Conservation (phyloP, 2,797 vertebrate species). For the Melanogrammus aeglefinus region DNA sequence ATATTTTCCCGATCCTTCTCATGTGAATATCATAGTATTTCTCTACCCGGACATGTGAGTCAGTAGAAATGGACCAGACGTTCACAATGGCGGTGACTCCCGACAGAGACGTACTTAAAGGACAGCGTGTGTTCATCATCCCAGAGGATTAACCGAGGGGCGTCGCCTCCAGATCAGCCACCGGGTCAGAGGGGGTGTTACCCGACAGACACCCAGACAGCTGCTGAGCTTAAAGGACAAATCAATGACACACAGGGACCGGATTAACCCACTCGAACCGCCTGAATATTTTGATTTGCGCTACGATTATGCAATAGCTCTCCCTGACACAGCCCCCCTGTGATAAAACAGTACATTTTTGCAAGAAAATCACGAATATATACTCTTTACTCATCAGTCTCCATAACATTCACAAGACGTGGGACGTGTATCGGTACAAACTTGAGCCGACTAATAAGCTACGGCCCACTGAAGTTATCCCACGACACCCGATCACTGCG, state of each 20-base stretch:
- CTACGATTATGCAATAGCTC: conserved; percentile 49
- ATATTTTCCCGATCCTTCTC: not conserved
- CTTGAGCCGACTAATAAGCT: not conserved
- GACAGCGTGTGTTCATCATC: not conserved
- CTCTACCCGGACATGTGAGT: not conserved
- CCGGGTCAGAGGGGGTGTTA: not conserved
- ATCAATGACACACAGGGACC: conserved; percentile 52
- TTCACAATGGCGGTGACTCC: no score
- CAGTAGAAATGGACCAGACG: not conserved
- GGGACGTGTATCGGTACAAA: not conserved
- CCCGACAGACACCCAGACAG: conserved; percentile 28
- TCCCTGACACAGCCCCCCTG: conserved; percentile 1
- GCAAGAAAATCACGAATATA: not conserved
- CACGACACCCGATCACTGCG: not conserved
- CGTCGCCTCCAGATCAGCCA: no score
- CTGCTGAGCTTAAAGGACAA: conserved; percentile 50
- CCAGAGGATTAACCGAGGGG: no score
- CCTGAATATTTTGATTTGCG: conserved; percentile 52
- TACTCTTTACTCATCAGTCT: not conserved
- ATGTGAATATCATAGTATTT: not conserved
- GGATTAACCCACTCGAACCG: conserved; percentile 44
- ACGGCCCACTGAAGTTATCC: not conserved
- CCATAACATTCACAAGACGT: not conserved
- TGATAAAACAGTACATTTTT: not conserved
- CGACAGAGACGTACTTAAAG: not conserved